These are phyloP conservation scores for Pseudolaguvia tuberculata DNA, from an alignment of 2,113 vertebrate species.

Conservation along the genomic window DNA sequence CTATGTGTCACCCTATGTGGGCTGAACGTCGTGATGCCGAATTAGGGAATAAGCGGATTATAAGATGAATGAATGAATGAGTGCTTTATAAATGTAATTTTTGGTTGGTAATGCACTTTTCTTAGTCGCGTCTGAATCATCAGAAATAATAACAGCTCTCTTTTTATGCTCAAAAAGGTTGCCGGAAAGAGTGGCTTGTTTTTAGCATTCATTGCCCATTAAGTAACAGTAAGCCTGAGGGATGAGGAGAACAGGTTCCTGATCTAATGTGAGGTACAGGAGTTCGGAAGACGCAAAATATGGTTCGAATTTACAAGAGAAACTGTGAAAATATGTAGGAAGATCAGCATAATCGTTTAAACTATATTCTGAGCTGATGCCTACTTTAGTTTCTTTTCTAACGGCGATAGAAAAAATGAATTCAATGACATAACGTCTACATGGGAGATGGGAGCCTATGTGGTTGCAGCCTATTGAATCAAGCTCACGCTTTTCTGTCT, in stretches of 20 bases:
- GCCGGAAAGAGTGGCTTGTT: not conserved
- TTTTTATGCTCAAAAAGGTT: slow-evolving; percentile 5
- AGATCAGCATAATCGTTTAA: slow-evolving; percentile 60
- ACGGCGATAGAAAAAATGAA: slow-evolving; percentile 56
- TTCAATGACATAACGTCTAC: slow-evolving; percentile 51
- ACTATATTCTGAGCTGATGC: slow-evolving; percentile 50
- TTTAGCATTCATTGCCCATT: not conserved
- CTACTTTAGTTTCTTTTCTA: slow-evolving; percentile 56
- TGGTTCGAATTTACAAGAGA: slow-evolving; percentile 51
- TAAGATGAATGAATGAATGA: slow-evolving; percentile 49
- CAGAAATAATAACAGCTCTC: slow-evolving; percentile 20
- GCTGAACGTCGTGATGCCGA: too few species aligned
- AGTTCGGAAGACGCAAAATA: slow-evolving; percentile 36
- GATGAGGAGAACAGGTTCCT: slow-evolving; percentile 41
- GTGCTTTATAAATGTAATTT: slow-evolving; percentile 61
- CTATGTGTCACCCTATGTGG: too few species aligned
- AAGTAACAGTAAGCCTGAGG: not conserved
- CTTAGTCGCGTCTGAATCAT: slow-evolving; percentile 47
- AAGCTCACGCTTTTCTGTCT: slow-evolving; percentile 20
- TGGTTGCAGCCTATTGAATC: slow-evolving; percentile 26
- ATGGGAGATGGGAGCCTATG: slow-evolving; percentile 19
- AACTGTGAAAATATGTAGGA: slow-evolving; percentile 30
- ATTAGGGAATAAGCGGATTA: slow-evolving; percentile 55
- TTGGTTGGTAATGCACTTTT: too few species aligned
- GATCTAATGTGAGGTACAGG: slow-evolving; percentile 49